phyloP scores from a whole-genome alignment of 2,797 vertebrate genomes.

The Sparidentex hasta region DNA sequence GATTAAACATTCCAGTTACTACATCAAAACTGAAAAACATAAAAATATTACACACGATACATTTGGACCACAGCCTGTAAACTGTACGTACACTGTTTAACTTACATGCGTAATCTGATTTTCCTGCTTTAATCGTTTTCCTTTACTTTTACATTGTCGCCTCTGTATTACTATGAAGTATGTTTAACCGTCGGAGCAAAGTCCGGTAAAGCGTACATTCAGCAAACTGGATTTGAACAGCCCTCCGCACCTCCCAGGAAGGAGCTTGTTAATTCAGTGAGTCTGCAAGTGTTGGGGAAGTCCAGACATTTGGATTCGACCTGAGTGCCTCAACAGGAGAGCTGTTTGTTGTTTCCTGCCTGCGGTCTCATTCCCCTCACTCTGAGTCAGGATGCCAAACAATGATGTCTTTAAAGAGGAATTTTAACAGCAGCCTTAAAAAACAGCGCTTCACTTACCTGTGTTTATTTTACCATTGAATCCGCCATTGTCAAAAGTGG shows the following conservation, averaged over 20 bases:
- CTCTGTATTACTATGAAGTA: not conserved
- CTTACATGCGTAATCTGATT: not conserved
- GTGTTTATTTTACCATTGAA: not conserved
- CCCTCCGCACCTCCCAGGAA: not conserved
- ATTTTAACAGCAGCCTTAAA: not conserved
- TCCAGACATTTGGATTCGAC: constrained; percentile 9
- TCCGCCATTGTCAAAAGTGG: not conserved
- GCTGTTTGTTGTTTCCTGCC: constrained; percentile 11
- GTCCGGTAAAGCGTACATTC: not conserved
- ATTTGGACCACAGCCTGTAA: not conserved
- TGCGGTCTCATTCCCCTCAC: not conserved
- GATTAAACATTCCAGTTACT: not conserved
- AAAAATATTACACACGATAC: not conserved
- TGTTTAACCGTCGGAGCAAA: not conserved
- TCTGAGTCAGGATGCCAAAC: not conserved
- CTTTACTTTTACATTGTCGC: not conserved
- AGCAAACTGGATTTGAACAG: not conserved
- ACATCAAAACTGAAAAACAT: not conserved
- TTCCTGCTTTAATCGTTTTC: not conserved
- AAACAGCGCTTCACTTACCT: not conserved
- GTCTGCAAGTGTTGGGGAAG: not conserved
- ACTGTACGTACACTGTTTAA: not conserved
- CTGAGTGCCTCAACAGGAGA: not conserved
- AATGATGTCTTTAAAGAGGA: not conserved
- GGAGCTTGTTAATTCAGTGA: not conserved